Evolutionary conservation across 1,140 invertebrate genomes (phyloP), one percentile per base, ranked within the genome.

Genomic region (Brachionus sp.): DNA sequence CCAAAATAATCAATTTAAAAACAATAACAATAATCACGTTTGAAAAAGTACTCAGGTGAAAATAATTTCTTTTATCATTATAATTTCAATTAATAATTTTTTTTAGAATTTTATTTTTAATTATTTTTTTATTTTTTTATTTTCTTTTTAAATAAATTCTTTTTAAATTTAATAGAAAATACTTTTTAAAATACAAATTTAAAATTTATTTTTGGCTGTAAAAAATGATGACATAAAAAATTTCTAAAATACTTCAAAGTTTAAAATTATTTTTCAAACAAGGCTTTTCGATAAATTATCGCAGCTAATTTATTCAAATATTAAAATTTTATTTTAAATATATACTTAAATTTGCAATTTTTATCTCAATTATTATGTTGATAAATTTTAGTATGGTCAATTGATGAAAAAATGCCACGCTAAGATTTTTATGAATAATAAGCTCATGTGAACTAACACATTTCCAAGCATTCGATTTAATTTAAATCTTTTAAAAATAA

Each of bases 321-420:
- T 23, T 50, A 50, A 50, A 57, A 19, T 57, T 57, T 57, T 29
- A 1, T 29, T 29, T 1, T 29, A 1, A 57, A 57, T n/a, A 57
- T 57, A 57, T 19, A 57, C 50, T 57, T 57, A 57, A 57, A 57
- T 57, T 57, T 57, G 50, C 50, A 57, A 57, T 57, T 57, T 57
- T 57, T 57, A 57, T 57, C 50, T 57, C 16, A 19, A 57, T 16
- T 23, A 57, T 19, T 19, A 57, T 57, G 50, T 19, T 16, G 50
- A 57, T 57, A 57, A 50, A 5, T 57, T 57, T 57, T 57, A 57
- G 16, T 25, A 57, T 57, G 50, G 50, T 57, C 50, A 57, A 23
- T 23, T 23, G 50, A 57, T 57, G 16, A 19, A 3, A 19, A 57
- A 9, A 19, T 57, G 50, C n/a, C 50, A 57, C 50, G 50, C 50